phyloP scores from a whole-genome alignment of 1,140 invertebrate genomes.

The Calephelis nemesis region DNA sequence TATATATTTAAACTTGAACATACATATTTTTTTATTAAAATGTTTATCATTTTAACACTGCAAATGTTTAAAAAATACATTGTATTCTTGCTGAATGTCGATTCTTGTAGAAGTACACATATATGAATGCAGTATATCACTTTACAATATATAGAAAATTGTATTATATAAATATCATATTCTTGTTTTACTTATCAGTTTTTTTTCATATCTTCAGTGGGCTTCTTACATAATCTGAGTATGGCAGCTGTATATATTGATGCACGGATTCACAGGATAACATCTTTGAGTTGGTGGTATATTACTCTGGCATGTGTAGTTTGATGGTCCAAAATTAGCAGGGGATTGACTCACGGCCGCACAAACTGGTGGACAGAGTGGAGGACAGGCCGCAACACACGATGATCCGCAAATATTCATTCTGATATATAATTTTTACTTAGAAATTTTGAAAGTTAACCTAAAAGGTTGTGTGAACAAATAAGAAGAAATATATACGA shows the following conservation, averaged over 20 bases:
- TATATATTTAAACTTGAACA: no score
- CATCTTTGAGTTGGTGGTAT: conserved; percentile 42
- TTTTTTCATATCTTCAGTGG: background rate
- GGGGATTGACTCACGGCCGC: conserved; percentile 11
- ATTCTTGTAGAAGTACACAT: no score
- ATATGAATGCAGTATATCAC: no score
- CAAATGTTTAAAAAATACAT: no score
- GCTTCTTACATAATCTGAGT: conserved; percentile 60
- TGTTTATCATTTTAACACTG: no score
- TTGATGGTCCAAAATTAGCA: background rate
- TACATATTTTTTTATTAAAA: no score
- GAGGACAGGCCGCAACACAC: conserved; percentile 20
- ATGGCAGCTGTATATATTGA: conserved; percentile 68
- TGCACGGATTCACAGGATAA: conserved; percentile 55
- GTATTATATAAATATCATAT: background rate
- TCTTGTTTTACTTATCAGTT: background rate
- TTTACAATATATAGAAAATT: background rate
- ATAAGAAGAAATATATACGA: conserved; percentile 18
- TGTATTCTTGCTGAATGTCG: no score
- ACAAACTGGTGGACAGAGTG: conserved; percentile 25
- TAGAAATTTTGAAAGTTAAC: conserved; percentile 21
- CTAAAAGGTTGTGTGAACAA: conserved; percentile 23
- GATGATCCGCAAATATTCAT: conserved; percentile 39
- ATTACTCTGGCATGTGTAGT: conserved; percentile 35
- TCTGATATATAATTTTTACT: conserved; percentile 27